Conservation (phyloP, 2,888 invertebrate species). For the Agriopis marginaria region DNA sequence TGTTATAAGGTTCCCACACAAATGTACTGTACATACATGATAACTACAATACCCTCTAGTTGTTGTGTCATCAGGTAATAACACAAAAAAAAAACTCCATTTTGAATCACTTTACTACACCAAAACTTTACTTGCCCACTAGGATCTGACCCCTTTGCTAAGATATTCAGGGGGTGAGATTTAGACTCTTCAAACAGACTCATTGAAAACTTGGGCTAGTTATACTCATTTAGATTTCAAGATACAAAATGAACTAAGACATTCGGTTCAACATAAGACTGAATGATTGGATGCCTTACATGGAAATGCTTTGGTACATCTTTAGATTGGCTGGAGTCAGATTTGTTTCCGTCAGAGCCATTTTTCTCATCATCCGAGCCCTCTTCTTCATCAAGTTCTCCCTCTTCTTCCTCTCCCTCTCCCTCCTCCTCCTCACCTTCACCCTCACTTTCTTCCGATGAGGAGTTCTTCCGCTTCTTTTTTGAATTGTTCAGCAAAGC, state of each 20-base stretch:
- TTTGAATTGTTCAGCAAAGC: conserved; percentile 72
- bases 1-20: no score
- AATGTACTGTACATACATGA: no score
- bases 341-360: conserved; percentile 84
- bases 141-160: not conserved
- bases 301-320: conserved; percentile 86
- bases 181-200: no score
- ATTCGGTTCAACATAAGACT: not conserved
- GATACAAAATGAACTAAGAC: not conserved
- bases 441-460: conserved; percentile 79
- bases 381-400: conserved; percentile 79
- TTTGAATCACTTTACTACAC: not conserved
- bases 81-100: no score
- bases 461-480: conserved; percentile 80
- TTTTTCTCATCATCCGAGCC: conserved; percentile 85
- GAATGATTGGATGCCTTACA: conserved; percentile 60
- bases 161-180: not conserved
- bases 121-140: not conserved
- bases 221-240: no score
- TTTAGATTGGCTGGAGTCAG: conserved; percentile 84
- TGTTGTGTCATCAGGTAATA: no score
- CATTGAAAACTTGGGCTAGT: no score
- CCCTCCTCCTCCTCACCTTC: conserved; percentile 78
- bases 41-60: no score
- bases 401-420: conserved; percentile 80